These are phyloP conservation scores for Murina feae DNA, from an alignment of 2,113 vertebrate species.

Conservation along the genomic window DNA sequence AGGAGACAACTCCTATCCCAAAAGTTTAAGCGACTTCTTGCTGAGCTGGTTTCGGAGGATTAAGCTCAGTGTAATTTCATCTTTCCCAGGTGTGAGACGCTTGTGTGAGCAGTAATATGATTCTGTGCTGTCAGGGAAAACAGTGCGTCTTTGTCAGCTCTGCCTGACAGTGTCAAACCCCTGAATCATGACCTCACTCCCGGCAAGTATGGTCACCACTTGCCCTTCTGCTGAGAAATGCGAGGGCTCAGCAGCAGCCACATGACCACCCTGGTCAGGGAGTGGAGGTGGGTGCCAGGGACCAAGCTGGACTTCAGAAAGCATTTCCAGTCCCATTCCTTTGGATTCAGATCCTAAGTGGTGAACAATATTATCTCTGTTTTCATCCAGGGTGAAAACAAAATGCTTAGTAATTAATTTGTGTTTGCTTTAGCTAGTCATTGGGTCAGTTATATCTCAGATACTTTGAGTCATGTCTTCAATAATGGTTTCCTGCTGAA, in stretches of 20 bases:
- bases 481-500: not conserved
- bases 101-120: slow-evolving; percentile 62
- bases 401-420: not conserved
- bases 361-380: not conserved
- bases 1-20: slow-evolving; percentile 67
- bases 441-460: not conserved
- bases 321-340: not conserved
- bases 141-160: slow-evolving; percentile 56
- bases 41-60: slow-evolving; percentile 79
- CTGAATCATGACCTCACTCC: slow-evolving; percentile 38
- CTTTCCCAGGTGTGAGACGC: slow-evolving; percentile 72
- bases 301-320: not conserved
- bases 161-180: not conserved
- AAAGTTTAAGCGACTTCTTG: slow-evolving; percentile 73
- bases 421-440: not conserved
- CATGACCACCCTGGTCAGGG: accelerated
- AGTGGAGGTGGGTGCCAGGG: not conserved
- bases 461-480: not conserved
- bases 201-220: not conserved
- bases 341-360: not conserved
- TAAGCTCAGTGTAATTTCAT: slow-evolving; percentile 76
- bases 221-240: not conserved
- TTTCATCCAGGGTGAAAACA: not conserved
- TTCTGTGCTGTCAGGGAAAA: slow-evolving; percentile 58
- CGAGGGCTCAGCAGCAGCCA: not conserved